Evolutionary conservation across 2,797 vertebrate species (phyloP).

Genomic region (Siniperca undulata): DNA sequence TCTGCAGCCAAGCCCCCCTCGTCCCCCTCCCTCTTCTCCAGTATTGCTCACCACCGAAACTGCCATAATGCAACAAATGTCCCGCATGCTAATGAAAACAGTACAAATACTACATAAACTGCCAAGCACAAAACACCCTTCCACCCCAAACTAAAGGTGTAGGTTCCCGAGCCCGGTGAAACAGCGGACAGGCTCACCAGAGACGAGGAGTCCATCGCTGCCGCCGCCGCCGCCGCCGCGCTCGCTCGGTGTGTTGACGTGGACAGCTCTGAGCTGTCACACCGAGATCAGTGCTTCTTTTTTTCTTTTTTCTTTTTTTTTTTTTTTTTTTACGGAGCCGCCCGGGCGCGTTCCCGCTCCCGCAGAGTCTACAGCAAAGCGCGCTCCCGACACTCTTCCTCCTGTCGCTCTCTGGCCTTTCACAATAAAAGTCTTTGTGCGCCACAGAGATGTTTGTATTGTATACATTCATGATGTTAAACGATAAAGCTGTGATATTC

Average conservation of each 20-base stretch:
- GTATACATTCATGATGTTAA: too few relatives aligned
- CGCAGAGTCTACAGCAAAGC: constrained; percentile 24
- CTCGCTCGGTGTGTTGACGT: constrained; percentile 86
- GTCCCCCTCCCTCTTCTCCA: background rate
- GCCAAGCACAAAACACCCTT: background rate
- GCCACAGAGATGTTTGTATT: background rate
- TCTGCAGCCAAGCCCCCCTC: constrained; percentile 11
- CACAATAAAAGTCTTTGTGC: constrained; percentile 57
- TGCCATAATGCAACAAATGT: constrained; percentile 69
- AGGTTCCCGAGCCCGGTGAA: background rate
- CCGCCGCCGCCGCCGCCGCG: constrained; percentile 40
- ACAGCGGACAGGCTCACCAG: constrained; percentile 78
- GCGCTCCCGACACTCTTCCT: constrained; percentile 39
- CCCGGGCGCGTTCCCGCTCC: constrained; percentile 59
- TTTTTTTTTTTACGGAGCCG: constrained; percentile 41
- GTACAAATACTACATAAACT: background rate
- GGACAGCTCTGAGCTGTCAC: constrained; percentile 89
- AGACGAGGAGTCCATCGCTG: constrained; percentile 85
- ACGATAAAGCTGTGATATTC: background rate
- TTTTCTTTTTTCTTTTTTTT: constrained; percentile 23
- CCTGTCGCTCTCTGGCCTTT: constrained; percentile 11
- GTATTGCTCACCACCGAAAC: constrained; percentile 33
- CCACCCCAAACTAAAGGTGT: background rate
- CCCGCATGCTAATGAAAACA: constrained; percentile 13
- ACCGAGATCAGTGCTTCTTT: constrained; percentile 46